These are phyloP conservation scores for Polyploca ridens DNA, from an alignment of 2,888 invertebrate species.

Conservation along the genomic window DNA sequence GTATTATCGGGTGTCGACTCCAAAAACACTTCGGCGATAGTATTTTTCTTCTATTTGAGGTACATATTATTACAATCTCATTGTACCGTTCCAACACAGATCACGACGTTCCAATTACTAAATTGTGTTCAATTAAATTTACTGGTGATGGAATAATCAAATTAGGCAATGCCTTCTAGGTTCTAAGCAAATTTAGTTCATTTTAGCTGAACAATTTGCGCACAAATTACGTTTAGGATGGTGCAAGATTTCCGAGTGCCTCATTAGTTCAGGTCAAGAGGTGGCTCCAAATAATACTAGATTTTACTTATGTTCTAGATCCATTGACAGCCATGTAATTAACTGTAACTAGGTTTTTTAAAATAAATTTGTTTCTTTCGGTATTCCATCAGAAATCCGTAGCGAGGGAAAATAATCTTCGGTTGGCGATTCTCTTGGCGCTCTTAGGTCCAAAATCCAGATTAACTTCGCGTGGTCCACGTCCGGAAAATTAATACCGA, in stretches of 20 bases:
- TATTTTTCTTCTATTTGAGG: too few relatives aligned
- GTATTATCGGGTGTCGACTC: too few relatives aligned
- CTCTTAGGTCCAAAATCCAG: too few relatives aligned
- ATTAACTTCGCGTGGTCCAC: too few relatives aligned
- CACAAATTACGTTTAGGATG: slow-evolving; percentile 4
- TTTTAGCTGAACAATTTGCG: slow-evolving; percentile 3
- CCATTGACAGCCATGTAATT: not conserved
- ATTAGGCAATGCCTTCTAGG: not conserved
- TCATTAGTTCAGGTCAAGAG: slow-evolving; percentile 12
- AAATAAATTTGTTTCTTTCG: too few relatives aligned
- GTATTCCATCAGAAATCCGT: too few relatives aligned
- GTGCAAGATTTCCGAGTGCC: not conserved
- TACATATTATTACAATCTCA: too few relatives aligned
- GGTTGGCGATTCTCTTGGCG: too few relatives aligned
- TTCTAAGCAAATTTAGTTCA: not conserved
- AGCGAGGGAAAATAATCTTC: too few relatives aligned
- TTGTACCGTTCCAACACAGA: not conserved
- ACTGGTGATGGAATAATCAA: not conserved
- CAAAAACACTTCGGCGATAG: too few relatives aligned
- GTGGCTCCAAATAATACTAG: not conserved
- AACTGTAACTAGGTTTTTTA: not conserved
- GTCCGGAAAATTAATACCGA: too few relatives aligned
- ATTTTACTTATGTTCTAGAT: not conserved
- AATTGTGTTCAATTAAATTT: not conserved
- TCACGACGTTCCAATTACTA: too few relatives aligned